Evolutionary conservation across 2,888 invertebrate genomes (phyloP).

Genomic region (Kryphioiulus occultus): DNA sequence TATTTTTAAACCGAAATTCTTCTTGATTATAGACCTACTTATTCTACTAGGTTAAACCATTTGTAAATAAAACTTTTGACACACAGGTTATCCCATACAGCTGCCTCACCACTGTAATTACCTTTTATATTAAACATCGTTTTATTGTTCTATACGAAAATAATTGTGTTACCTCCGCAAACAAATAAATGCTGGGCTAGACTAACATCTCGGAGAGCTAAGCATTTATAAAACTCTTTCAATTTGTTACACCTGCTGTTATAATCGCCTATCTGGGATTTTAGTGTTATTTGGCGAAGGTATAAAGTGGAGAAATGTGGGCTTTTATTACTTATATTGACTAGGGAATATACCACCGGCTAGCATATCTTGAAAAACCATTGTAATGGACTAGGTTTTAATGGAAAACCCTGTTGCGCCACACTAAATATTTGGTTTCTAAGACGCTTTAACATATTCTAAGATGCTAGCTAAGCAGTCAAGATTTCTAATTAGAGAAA

Average conservation of each 20-base stretch:
- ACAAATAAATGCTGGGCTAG: background rate
- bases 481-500: slow-evolving; percentile 28
- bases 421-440: background rate
- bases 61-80: background rate
- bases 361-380: slow-evolving; percentile 13
- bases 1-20: background rate
- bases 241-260: slow-evolving; percentile 40
- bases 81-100: background rate
- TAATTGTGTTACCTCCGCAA: background rate
- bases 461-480: background rate
- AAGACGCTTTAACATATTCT: background rate
- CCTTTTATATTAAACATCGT: background rate
- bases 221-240: background rate
- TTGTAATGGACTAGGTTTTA: background rate
- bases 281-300: slow-evolving; percentile 26
- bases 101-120: slow-evolving; percentile 20
- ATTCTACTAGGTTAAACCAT: background rate
- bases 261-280: slow-evolving; percentile 35
- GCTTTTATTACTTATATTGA: slow-evolving; percentile 1
- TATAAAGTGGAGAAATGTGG: background rate
- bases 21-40: background rate
- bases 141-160: slow-evolving; percentile 18
- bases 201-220: background rate
- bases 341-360: slow-evolving; percentile 36
- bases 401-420: slow-evolving; percentile 18